Evolutionary conservation across 2,797 vertebrate genomes (phyloP), one percentile per base, ranked within the genome.

Genomic region (Chanos chanos): DNA sequence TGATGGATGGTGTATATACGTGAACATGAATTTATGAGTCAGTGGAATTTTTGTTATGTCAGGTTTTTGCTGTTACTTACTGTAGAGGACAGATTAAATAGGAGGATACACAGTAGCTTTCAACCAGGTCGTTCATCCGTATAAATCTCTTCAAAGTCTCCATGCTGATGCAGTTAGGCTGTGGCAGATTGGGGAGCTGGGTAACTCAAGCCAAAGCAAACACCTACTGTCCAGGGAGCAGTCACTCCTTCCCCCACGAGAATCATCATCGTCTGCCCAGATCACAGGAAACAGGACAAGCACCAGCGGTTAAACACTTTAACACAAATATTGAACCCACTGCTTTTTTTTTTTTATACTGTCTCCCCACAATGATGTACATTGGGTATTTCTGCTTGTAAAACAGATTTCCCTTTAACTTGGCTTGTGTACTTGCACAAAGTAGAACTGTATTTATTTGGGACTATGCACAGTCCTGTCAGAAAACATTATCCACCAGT

Each of bases 151-250:
- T n/a, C 12, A 4, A 9, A n/a, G 21, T 57, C 25, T 22, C 41
- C 2, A 21, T 31, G n/a, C n/a, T 19, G 50, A 51, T 24, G 24
- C 22, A 40, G 28, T 44, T 49, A 44, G n/a, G 54, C 52, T 58
- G 28, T 54, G 44, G 21, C 48, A 10, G 28, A 28, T n/a, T 39
- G 31, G 27, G 10, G 53, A 21, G 34, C 40, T 37, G 34, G 51
- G 62, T 10, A 51, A 43, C 28, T 13, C 5, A 18, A 40, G 61
- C 61, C 65, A 68, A 71, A 62, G 24, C 48, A 66, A 72, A 70
- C 47, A 72, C 50, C 36, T 28, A 1, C 36, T 22, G 54, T 72
- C 40, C 49, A 8, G 21, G 19, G 30, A 60, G 45, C 49, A 24
- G 51, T 68, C 64, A 33, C 54, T 64, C 60, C 68, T 54, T 28